Evolutionary conservation across 2,888 invertebrate genomes (phyloP).

Genomic region (Chesias legatella): DNA sequence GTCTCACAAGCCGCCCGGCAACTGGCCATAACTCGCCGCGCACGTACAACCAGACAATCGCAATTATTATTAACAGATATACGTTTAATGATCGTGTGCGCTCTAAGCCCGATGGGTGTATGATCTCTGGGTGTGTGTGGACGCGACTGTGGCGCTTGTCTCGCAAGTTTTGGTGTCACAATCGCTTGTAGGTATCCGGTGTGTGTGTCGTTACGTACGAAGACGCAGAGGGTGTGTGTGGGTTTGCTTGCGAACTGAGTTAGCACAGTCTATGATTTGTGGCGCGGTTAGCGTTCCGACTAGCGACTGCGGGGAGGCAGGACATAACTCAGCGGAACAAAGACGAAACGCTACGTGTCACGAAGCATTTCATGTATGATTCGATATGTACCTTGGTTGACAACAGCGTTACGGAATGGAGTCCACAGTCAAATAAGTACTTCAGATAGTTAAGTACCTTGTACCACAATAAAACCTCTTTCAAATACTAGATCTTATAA

Average conservation of each 20-base stretch:
- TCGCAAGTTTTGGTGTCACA: constrained; percentile 49
- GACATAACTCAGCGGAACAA: constrained; percentile 59
- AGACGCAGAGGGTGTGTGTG: constrained; percentile 40
- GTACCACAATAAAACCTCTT: no score
- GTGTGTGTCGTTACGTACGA: constrained; percentile 48
- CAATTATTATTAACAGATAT: constrained; percentile 76
- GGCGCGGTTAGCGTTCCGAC: constrained; percentile 63
- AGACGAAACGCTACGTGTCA: constrained; percentile 53
- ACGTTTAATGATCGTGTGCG: constrained; percentile 72
- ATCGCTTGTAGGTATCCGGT: constrained; percentile 40
- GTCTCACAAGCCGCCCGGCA: constrained; percentile 50
- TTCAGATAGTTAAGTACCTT: constrained; percentile 20
- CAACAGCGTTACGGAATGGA: constrained; percentile 12
- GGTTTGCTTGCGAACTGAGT: constrained; percentile 53
- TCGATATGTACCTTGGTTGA: constrained; percentile 13
- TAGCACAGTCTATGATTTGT: constrained; percentile 67
- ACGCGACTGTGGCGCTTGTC: constrained; percentile 53
- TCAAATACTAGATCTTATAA: constrained; percentile 14
- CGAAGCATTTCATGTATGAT: constrained; percentile 36
- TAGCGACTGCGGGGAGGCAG: constrained; percentile 49
- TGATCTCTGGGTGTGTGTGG: constrained; percentile 31
- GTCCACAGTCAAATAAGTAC: constrained; percentile 35
- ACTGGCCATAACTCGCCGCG: constrained; percentile 72
- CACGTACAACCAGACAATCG: constrained; percentile 74
- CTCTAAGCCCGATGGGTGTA: constrained; percentile 44